Conservation (phyloP, 2,113 vertebrate species). For the Menidia beryllina region DNA sequence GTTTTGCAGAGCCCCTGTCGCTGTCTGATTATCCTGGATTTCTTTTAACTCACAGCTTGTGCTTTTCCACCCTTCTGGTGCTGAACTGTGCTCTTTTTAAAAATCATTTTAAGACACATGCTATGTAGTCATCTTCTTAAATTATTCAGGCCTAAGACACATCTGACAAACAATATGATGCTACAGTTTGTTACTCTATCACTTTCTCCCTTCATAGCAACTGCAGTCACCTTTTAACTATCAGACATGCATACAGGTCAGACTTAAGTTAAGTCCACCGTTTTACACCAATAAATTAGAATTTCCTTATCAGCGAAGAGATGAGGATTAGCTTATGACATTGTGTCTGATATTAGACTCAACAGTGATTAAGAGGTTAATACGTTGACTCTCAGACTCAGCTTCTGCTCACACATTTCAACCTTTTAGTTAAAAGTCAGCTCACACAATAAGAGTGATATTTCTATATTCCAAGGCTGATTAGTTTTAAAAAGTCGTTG, state of each 20-base stretch:
- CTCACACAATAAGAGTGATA: conserved; percentile 11
- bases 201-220: conserved; percentile 11
- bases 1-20: too few relatives aligned
- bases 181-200: conserved; percentile 9
- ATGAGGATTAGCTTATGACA: conserved; percentile 26
- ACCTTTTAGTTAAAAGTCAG: conserved; percentile 8
- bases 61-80: background rate
- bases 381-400: conserved; percentile 17
- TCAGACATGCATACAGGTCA: conserved; percentile 24
- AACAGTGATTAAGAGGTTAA: conserved; percentile 42
- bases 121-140: conserved; percentile 12
- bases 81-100: background rate
- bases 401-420: conserved; percentile 7
- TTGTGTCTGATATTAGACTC: conserved; percentile 29
- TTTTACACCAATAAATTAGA: conserved; percentile 11
- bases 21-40: background rate
- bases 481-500: background rate
- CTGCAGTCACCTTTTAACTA: conserved; percentile 31
- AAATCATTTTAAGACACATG: conserved; percentile 1
- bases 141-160: conserved; percentile 9
- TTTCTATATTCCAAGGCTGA: background rate
- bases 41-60: background rate
- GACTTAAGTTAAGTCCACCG: conserved; percentile 1
- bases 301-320: conserved; percentile 23
- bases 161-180: conserved; percentile 13